phyloP scores from a whole-genome alignment of 2,888 invertebrate genomes.

The Clanis bilineata region DNA sequence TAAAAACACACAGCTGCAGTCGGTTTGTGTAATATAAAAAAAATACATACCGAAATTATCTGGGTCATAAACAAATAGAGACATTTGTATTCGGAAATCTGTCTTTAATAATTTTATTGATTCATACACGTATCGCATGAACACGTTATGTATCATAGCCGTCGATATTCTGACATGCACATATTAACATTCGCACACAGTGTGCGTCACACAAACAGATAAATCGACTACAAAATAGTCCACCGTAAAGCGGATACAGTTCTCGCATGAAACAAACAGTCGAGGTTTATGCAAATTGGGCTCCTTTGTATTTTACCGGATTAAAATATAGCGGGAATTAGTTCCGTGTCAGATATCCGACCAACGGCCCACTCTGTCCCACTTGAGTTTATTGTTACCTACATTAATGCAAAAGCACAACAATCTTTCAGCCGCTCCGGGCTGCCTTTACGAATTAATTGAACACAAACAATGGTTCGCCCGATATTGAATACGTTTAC shows the following conservation, averaged over 20 bases:
- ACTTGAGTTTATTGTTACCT: slow-evolving; percentile 18
- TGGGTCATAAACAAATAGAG: too few relatives aligned
- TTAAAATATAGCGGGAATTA: slow-evolving; percentile 81
- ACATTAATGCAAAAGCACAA: slow-evolving; percentile 6
- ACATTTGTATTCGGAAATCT: not conserved
- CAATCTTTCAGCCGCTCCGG: not conserved
- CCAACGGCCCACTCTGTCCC: slow-evolving; percentile 14
- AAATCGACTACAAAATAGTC: slow-evolving; percentile 73
- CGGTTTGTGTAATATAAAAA: not conserved
- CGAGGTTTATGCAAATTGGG: slow-evolving; percentile 81
- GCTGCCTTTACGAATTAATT: not conserved
- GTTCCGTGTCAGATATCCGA: slow-evolving; percentile 76
- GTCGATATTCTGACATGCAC: not conserved
- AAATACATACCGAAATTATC: too few relatives aligned
- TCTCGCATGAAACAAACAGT: slow-evolving; percentile 77
- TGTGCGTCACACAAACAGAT: slow-evolving; percentile 59
- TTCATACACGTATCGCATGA: not conserved
- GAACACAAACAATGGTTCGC: not conserved
- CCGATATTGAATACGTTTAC: not conserved
- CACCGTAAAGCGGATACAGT: slow-evolving; percentile 72
- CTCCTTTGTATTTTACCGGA: slow-evolving; percentile 79
- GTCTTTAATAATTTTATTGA: not conserved
- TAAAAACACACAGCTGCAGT: too few relatives aligned
- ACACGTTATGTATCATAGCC: not conserved
- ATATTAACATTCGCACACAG: slow-evolving; percentile 24